Conservation (phyloP, 2,888 invertebrate genomes). For the Leptinotarsa peninsularis region DNA sequence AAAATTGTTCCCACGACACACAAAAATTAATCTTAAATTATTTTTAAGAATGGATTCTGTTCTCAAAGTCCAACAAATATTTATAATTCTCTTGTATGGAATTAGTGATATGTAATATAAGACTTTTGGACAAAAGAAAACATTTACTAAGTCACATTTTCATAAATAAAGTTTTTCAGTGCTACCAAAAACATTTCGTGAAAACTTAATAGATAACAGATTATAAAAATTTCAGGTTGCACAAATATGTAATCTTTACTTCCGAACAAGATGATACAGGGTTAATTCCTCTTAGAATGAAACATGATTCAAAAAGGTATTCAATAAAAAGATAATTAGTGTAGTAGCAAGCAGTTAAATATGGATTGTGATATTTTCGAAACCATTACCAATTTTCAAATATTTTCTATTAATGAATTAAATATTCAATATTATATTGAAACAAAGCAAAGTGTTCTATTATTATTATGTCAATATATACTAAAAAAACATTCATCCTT, state of each 20-base stretch:
- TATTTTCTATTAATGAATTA: too few relatives aligned
- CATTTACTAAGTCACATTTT: slow-evolving; percentile 9
- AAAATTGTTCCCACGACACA: slow-evolving; percentile 16
- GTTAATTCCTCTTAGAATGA: slow-evolving; percentile 9
- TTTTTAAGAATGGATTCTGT: too few relatives aligned
- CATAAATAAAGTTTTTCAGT: slow-evolving; percentile 49
- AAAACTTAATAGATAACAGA: slow-evolving; percentile 52
- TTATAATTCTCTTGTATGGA: slow-evolving; percentile 25
- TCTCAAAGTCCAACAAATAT: too few relatives aligned
- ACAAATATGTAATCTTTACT: slow-evolving; percentile 19
- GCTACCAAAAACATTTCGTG: slow-evolving; percentile 59
- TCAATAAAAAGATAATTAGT: neutral
- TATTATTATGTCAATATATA: too few relatives aligned
- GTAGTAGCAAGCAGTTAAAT: neutral
- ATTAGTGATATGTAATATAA: slow-evolving; percentile 39
- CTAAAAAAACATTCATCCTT: neutral
- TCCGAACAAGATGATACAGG: slow-evolving; percentile 1
- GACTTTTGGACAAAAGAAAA: neutral
- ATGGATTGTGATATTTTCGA: neutral
- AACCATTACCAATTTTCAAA: neutral
- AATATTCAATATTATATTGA: too few relatives aligned
- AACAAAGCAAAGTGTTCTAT: neutral
- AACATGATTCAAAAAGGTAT: neutral
- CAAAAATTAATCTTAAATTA: slow-evolving; percentile 25
- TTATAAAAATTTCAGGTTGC: slow-evolving; percentile 51